Base-by-base conservation (phyloP, 2,888 invertebrate genomes). In the Chymomyza fuscimana region DNA sequence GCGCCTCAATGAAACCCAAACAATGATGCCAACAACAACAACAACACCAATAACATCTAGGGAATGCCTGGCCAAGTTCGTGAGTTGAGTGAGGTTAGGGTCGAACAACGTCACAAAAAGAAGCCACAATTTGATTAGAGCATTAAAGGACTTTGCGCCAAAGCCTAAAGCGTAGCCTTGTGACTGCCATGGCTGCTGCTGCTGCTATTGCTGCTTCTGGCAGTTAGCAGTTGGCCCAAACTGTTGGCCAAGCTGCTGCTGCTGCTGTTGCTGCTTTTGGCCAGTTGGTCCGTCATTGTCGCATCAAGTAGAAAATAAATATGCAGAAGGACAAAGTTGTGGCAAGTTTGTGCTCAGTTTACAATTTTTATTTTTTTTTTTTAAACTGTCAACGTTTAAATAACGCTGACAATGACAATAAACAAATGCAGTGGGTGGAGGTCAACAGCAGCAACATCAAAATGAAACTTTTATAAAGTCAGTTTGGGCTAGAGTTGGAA, bases 101-200 rank as follows among this genome's bases (percentile, higher is more conserved):
- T 52, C 65, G 73, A 67, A 69, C 72, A 72, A 63, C 71, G 72
- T 22, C 15, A 58, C 67, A 80, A 82, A 84, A 80, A 85, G 86
- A 86, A 86, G 81, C 85, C 86, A 86, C 86, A 86, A 86, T 86
- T 86, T 86, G 86, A 86, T 86, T 86, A 86, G 82, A 86, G 85
- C 82, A 86, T 86, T 86, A 86, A 86, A 84, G 76, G 86, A 82
- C 86, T 86, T 86, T 86, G 77, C 77, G 80, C 78, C 82, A 83
- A 85, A 82, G 85, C 85, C 84, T 65, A 74, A 76, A 81, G 84
- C 85, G 81, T 60, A 32, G 52, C 52, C 51, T n/a, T 69, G 56
- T 58, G 65, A 19, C 69, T 19, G 9, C 19, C 62, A 15, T 22
- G 1, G 22, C 22, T 22, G 22, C 22, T 22, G 22, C 22, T 22